phyloP scores from a whole-genome alignment of 1,140 invertebrate genomes.

The Eurosta solidaginis region DNA sequence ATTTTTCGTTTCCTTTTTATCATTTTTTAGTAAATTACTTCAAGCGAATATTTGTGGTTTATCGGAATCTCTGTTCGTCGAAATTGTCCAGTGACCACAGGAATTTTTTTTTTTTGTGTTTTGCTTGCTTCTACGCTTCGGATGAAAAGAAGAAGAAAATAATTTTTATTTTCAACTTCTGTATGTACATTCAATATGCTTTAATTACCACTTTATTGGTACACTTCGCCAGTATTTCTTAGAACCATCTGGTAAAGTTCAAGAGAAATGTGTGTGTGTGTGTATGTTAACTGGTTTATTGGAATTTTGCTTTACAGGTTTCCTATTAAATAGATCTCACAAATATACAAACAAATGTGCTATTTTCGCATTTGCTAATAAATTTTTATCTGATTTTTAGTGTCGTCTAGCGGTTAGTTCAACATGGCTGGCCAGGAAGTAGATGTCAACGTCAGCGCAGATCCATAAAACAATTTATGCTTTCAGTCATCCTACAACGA shows the following conservation, averaged over 20 bases:
- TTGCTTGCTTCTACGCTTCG: background rate
- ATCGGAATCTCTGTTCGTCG: background rate
- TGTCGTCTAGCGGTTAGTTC: background rate
- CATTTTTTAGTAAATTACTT: background rate
- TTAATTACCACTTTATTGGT: slow-evolving; percentile 17
- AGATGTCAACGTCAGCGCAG: too few relatives aligned
- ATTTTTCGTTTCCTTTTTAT: too few relatives aligned
- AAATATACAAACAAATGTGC: background rate
- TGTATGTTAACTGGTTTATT: background rate
- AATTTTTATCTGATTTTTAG: background rate
- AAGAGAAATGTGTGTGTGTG: background rate
- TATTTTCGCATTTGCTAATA: background rate
- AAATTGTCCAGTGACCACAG: too few relatives aligned
- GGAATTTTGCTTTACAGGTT: background rate
- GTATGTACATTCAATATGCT: background rate
- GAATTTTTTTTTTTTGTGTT: background rate
- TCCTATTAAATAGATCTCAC: background rate
- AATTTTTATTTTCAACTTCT: too few relatives aligned
- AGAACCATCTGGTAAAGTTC: background rate
- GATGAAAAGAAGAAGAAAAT: too few relatives aligned
- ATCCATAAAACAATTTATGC: too few relatives aligned
- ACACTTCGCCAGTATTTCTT: background rate
- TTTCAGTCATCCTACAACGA: too few relatives aligned
- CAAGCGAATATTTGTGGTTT: background rate
- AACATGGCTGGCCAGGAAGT: too few relatives aligned